Conservation (phyloP, 2,888 invertebrate species). For the Selenia dentaria region DNA sequence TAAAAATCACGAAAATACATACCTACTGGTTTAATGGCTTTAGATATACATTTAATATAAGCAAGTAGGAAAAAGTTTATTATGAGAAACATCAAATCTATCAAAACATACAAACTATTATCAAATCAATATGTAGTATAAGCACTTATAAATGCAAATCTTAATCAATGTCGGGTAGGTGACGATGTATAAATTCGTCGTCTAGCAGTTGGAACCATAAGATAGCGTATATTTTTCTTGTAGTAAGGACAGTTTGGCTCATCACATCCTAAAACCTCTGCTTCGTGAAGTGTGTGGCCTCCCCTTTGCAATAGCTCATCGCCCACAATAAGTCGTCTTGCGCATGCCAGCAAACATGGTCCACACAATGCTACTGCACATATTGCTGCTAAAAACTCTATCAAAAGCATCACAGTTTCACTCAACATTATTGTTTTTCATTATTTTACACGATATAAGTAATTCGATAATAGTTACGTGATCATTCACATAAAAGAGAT, state of each 20-base stretch:
- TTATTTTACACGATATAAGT: conserved; percentile 13
- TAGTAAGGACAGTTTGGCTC: conserved; percentile 77
- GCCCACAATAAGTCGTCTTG: conserved; percentile 61
- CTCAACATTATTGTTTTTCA: conserved; percentile 53
- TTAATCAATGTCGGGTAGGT: conserved; percentile 46
- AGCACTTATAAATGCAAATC: not conserved
- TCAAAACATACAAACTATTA: conserved; percentile 1
- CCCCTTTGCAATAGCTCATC: conserved; percentile 60
- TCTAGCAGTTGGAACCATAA: conserved; percentile 66
- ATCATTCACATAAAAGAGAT: not conserved
- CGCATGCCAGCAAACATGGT: conserved; percentile 69
- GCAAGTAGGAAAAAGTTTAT: too few species aligned
- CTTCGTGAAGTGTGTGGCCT: conserved; percentile 51
- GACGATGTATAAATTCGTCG: conserved; percentile 56
- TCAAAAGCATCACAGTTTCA: conserved; percentile 64
- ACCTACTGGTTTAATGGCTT: too few species aligned
- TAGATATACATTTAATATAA: too few species aligned
- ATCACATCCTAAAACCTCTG: conserved; percentile 71
- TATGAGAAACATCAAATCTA: not conserved
- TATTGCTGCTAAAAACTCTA: conserved; percentile 68
- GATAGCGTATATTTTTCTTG: conserved; percentile 67
- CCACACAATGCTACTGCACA: conserved; percentile 76
- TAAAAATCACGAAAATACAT: too few species aligned
- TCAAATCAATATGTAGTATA: not conserved
- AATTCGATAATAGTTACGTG: not conserved